These are phyloP conservation scores for Potorous gilbertii DNA, from an alignment of 2,797 vertebrate species.

Conservation along the genomic window DNA sequence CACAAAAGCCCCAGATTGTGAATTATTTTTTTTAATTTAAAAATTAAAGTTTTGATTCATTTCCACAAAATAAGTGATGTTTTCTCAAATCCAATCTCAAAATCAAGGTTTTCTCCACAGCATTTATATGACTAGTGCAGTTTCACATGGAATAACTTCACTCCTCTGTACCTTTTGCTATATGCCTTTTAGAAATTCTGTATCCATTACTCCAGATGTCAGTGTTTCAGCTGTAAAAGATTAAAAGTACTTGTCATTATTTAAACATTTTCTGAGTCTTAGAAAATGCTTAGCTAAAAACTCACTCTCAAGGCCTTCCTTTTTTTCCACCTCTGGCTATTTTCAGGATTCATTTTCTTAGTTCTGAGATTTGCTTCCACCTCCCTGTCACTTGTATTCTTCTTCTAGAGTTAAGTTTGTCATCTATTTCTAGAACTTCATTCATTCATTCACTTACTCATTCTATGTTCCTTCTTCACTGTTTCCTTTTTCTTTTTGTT, in stretches of 20 bases:
- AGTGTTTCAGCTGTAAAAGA: neutral
- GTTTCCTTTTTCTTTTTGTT: neutral
- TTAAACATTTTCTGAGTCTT: neutral
- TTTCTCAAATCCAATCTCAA: neutral
- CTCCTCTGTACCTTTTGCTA: neutral
- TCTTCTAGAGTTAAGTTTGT: neutral
- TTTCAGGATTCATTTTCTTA: neutral
- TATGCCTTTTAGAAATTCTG: neutral
- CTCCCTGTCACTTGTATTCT: neutral
- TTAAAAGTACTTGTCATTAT: neutral
- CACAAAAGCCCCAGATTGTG: neutral
- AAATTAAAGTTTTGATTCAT: neutral
- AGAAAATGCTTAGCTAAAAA: constrained; percentile 4
- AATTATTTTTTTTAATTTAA: neutral
- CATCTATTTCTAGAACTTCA: constrained; percentile 1
- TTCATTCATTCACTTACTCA: neutral
- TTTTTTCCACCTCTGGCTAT: neutral
- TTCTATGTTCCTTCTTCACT: neutral
- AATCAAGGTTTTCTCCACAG: neutral
- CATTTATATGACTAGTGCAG: neutral
- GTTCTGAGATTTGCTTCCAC: neutral
- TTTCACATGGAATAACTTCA: neutral
- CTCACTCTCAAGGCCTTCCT: neutral
- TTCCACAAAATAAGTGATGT: neutral
- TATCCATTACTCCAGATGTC: neutral